Conservation (phyloP, 2,113 vertebrate species). For the Pipa parva region DNA sequence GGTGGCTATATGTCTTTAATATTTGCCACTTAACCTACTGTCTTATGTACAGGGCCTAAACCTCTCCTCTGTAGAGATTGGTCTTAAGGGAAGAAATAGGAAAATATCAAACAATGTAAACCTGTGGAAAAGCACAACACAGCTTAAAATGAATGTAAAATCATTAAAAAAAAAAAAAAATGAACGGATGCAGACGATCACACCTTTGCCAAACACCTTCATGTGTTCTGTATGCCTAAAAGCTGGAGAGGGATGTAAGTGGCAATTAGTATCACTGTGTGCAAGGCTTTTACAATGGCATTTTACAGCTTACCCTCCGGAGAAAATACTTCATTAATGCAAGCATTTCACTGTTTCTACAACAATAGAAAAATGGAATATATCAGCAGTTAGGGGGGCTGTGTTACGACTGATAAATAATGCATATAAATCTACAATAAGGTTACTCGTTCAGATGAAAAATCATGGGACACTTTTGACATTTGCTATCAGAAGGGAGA, state of each 20-base stretch:
- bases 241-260: neutral
- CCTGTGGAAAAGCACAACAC: neutral
- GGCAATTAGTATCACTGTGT: neutral
- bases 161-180: too few relatives aligned
- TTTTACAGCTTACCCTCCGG: neutral
- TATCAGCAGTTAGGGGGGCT: conserved; percentile 10
- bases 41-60: too few relatives aligned
- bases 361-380: conserved; percentile 12
- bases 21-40: too few relatives aligned
- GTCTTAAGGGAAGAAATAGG: too few relatives aligned
- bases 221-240: neutral
- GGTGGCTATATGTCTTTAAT: too few relatives aligned
- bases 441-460: too few relatives aligned
- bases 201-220: neutral
- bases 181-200: too few relatives aligned
- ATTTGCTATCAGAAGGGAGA: too few relatives aligned
- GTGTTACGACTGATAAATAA: conserved; percentile 30
- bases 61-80: too few relatives aligned
- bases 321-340: neutral
- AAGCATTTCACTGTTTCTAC: neutral
- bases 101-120: neutral
- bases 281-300: neutral
- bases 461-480: too few relatives aligned
- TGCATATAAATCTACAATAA: conserved; percentile 23
- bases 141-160: neutral